Evolutionary conservation across 1,140 invertebrate species (phyloP).

Genomic region (Megathymus violae): DNA sequence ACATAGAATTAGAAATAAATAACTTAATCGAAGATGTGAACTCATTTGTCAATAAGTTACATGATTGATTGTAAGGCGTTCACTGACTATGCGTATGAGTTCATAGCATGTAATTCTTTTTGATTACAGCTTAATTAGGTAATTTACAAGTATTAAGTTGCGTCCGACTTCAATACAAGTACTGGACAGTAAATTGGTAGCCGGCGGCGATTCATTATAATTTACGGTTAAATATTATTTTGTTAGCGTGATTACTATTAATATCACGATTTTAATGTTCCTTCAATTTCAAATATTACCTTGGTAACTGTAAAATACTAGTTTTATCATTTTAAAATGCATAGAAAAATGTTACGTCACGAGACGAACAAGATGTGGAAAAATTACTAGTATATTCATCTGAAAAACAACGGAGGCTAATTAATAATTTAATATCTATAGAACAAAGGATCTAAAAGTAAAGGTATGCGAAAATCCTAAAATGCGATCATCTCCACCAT

Average conservation of each 20-base stretch:
- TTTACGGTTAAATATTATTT: not conserved
- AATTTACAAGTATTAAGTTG: slow-evolving; percentile 13
- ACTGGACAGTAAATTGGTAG: not conserved
- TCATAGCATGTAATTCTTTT: slow-evolving; percentile 12
- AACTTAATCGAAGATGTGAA: not conserved
- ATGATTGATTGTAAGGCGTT: not conserved
- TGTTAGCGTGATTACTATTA: not conserved
- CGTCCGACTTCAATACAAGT: not conserved
- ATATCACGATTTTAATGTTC: not conserved
- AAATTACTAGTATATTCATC: too few relatives aligned
- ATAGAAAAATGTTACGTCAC: too few relatives aligned
- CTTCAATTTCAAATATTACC: too few relatives aligned
- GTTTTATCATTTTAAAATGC: too few relatives aligned
- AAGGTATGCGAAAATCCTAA: too few relatives aligned
- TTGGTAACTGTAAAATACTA: too few relatives aligned
- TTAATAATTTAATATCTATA: too few relatives aligned
- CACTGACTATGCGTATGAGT: not conserved
- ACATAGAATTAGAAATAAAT: not conserved
- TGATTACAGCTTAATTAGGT: slow-evolving; percentile 15
- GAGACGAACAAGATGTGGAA: too few relatives aligned
- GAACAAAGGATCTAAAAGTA: too few relatives aligned
- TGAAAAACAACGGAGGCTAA: too few relatives aligned
- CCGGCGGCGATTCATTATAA: not conserved
- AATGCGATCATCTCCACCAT: too few relatives aligned
- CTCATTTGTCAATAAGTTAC: not conserved